These are phyloP conservation scores for Pinna nobilis DNA, from an alignment of 1,140 invertebrate genomes.

Conservation along the genomic window DNA sequence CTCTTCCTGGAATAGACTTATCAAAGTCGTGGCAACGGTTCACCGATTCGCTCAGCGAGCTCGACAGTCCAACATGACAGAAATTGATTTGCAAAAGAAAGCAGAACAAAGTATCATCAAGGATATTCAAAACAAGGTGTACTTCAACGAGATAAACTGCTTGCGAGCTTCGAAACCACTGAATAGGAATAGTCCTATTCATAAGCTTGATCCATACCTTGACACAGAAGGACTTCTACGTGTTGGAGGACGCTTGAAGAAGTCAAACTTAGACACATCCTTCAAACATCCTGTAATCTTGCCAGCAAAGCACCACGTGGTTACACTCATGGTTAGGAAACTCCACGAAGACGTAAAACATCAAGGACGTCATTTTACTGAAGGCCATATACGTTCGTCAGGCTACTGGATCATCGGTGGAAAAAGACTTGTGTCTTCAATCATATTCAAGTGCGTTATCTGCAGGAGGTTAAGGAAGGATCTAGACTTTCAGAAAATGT, in stretches of 20 bases:
- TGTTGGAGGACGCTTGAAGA: conserved; percentile 4
- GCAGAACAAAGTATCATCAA: conserved; percentile 12
- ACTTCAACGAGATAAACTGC: background rate
- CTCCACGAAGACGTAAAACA: conserved; percentile 25
- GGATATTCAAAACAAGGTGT: conserved; percentile 8
- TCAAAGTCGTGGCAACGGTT: background rate
- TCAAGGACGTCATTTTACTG: conserved; percentile 12
- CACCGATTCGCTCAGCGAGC: background rate
- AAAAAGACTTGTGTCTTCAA: conserved; percentile 16
- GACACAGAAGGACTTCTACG: conserved; percentile 13
- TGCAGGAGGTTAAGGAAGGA: background rate
- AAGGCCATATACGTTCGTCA: conserved; percentile 27
- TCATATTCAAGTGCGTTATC: conserved; percentile 25
- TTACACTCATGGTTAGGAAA: conserved; percentile 8
- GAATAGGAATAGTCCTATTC: conserved; percentile 8
- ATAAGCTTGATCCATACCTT: background rate
- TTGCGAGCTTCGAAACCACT: background rate
- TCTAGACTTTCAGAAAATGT: background rate
- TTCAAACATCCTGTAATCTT: conserved; percentile 36
- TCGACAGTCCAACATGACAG: background rate
- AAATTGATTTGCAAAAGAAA: background rate
- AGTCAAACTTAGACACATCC: background rate
- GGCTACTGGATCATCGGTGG: conserved; percentile 46
- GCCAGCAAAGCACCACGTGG: conserved; percentile 24
- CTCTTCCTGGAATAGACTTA: background rate